phyloP scores from a whole-genome alignment of 2,888 invertebrate species.

The Mesochorus sp. region DNA sequence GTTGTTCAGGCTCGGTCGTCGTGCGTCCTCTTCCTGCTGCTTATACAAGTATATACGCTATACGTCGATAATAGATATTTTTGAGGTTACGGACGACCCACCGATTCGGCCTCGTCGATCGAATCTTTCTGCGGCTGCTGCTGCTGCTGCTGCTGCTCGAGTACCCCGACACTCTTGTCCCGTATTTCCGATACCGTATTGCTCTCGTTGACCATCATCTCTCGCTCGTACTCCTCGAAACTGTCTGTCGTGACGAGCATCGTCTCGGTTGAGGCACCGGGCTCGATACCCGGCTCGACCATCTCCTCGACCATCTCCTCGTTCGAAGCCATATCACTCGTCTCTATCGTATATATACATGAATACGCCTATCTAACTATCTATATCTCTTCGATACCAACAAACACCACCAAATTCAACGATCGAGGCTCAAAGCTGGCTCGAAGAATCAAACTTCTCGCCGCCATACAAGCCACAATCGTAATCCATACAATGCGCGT shows the following conservation, averaged over 20 bases:
- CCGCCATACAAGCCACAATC: too few relatives aligned
- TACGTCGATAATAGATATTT: background rate
- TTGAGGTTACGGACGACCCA: background rate
- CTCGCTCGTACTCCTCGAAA: conserved; percentile 87
- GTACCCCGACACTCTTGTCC: conserved; percentile 84
- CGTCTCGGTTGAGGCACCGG: conserved; percentile 86
- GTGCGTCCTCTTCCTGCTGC: conserved; percentile 77
- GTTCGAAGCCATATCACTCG: conserved; percentile 76
- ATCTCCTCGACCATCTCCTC: conserved; percentile 71
- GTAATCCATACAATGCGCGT: too few relatives aligned
- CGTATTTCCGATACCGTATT: conserved; percentile 85
- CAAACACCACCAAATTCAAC: too few relatives aligned
- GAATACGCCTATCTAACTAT: too few relatives aligned
- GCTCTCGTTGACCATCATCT: conserved; percentile 87
- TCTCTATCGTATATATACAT: too few relatives aligned
- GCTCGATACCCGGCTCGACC: conserved; percentile 82
- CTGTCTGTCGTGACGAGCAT: conserved; percentile 89
- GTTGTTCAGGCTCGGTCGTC: conserved; percentile 75
- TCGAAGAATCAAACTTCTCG: too few relatives aligned
- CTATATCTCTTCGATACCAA: too few relatives aligned
- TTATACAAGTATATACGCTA: too few relatives aligned
- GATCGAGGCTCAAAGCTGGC: too few relatives aligned
- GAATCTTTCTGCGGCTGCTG: too few relatives aligned
- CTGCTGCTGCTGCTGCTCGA: too few relatives aligned
- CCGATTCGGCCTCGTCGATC: too few relatives aligned